phyloP scores from a whole-genome alignment of 2,888 invertebrate genomes.

The Atethmia centrago region DNA sequence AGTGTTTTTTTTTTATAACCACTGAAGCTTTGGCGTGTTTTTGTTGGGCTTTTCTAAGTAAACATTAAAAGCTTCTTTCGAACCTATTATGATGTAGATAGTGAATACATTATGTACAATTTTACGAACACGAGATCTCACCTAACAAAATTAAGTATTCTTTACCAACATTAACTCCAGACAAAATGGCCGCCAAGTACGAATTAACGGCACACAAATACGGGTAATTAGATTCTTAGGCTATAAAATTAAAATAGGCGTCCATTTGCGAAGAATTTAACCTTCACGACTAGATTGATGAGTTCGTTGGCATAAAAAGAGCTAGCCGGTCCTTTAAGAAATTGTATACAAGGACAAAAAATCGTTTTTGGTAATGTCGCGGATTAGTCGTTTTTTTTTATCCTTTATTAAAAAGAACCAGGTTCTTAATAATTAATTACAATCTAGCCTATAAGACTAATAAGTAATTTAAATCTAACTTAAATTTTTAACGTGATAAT shows the following conservation, averaged over 20 bases:
- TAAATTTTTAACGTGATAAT: no score
- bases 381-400: slow-evolving; percentile 19
- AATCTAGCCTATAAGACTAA: no score
- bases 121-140: not conserved
- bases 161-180: slow-evolving; percentile 45
- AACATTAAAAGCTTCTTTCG: slow-evolving; percentile 3
- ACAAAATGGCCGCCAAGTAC: slow-evolving; percentile 55
- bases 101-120: not conserved
- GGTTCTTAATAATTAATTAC: no score
- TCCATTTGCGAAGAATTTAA: slow-evolving; percentile 59
- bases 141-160: slow-evolving; percentile 15
- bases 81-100: slow-evolving; percentile 1
- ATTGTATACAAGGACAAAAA: slow-evolving; percentile 20
- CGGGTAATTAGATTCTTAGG: slow-evolving; percentile 57
- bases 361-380: slow-evolving; percentile 33
- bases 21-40: slow-evolving; percentile 25
- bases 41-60: slow-evolving; percentile 13
- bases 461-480: no score
- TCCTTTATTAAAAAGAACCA: no score
- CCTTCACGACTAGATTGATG: slow-evolving; percentile 67
- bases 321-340: slow-evolving; percentile 6
- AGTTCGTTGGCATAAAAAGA: slow-evolving; percentile 31
- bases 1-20: slow-evolving; percentile 40
- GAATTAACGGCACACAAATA: slow-evolving; percentile 62
- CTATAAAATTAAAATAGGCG: slow-evolving; percentile 65